Conservation (phyloP, 2,888 invertebrate genomes). For the Phania funesta region DNA sequence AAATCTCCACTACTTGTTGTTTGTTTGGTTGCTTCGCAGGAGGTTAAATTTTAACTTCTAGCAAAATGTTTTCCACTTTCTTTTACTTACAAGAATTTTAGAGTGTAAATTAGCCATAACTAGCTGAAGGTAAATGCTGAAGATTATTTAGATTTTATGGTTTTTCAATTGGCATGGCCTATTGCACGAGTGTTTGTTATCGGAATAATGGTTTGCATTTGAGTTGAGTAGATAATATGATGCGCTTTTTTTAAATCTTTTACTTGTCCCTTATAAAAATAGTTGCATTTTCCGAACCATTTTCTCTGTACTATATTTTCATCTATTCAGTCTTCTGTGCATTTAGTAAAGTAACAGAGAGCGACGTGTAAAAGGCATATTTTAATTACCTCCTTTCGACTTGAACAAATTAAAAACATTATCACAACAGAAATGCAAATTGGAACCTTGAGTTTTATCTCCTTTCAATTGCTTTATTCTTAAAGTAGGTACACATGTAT, state of each 20-base stretch:
- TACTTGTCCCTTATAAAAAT: no score
- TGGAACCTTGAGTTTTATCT: neutral
- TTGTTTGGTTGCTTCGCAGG: no score
- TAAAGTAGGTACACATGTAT: conserved; percentile 30
- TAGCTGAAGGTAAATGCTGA: conserved; percentile 19
- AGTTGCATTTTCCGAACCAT: no score
- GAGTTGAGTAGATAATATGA: no score
- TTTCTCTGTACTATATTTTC: no score
- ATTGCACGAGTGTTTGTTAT: neutral
- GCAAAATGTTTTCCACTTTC: no score
- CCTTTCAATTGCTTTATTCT: neutral
- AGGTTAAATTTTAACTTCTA: no score
- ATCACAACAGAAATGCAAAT: conserved; percentile 14
- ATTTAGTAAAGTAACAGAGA: neutral
- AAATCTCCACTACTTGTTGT: no score
- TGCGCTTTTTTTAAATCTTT: no score
- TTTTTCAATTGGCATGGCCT: conserved; percentile 37
- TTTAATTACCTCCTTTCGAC: neutral
- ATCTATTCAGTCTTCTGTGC: no score
- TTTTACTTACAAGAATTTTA: neutral
- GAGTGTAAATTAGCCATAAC: neutral
- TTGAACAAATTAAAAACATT: conserved; percentile 35
- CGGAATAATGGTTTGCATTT: neutral
- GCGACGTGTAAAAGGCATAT: neutral
- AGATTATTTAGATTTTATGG: conserved; percentile 55